Evolutionary conservation across 2,888 invertebrate genomes (phyloP), one percentile per base, ranked within the genome.

Genomic region (Punctoribates punctum): DNA sequence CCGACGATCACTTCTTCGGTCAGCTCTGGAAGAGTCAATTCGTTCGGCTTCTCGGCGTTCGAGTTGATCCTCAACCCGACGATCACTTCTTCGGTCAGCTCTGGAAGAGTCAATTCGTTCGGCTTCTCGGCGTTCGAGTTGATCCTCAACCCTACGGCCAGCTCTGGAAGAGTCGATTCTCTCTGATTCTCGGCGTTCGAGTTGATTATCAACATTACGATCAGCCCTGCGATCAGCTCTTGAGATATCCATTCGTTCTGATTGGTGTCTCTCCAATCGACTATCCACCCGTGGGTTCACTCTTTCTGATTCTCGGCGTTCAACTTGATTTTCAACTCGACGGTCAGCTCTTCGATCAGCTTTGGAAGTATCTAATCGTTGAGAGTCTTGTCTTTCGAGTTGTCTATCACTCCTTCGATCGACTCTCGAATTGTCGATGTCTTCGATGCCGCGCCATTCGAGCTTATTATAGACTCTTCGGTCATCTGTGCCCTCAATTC

Each of bases 321-420:
- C 65, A 9, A 38, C 17, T 65, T 25, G 25, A 4, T n/a, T 25
- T 20, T 51, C 73, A 51, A 17, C 29, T 25, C 25, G 46, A 27
- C 73, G 54, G 13, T 73, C 51, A 54, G 48, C 51, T 15, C 34
- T 11, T 2, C 51, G 4, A 15, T 73, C 73, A 9, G 48, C 15
- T 9, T 25, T n/a, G n/a, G 54, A 20, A 11, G n/a, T 11, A 20
- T 54, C 54, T 54, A n/a, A 17, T 46, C 51, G 46, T 46, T 73
- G 13, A 73, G 27, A 42, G 5, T 72, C 72, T 15, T 20, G 72
- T 11, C 25, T 13, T 23, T 73, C 73, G 27, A 73, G 46, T 42
- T 38, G 72, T 54, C 23, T 11, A 54, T 54, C 54, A 54, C 54
- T 54, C 23, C 54, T 54, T 54, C 54, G 25, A 2, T 57, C 57